A percentile compares a stretch with the other conserved stretches of the same genome.
These are phyloP conservation scores for Bovichtus variegatus DNA, from an alignment of 2,797 vertebrate species.

Conservation along the genomic window DNA sequence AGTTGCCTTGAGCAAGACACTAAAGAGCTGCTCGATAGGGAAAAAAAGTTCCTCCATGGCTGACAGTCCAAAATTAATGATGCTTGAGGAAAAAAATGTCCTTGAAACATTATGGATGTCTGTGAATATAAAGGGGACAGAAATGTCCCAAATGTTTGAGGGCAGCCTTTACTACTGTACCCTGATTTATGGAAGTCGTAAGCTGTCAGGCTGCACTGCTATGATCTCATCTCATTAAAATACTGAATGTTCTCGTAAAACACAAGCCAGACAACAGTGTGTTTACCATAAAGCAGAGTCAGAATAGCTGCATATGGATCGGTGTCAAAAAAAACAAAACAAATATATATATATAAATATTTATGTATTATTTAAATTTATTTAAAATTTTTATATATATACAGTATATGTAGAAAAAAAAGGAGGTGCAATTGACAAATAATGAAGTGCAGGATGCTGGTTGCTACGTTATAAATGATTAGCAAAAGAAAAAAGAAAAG, in stretches of 20 bases:
- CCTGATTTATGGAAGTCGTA: slow-evolving; percentile 32
- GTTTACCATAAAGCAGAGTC: not conserved
- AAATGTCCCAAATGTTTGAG: slow-evolving; percentile 27
- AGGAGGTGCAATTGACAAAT: not conserved
- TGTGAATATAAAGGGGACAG: slow-evolving; percentile 18
- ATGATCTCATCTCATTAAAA: slow-evolving; percentile 12
- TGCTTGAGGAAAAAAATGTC: slow-evolving; percentile 29
- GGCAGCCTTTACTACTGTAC: not conserved
- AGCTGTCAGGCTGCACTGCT: not conserved
- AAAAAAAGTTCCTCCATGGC: slow-evolving; percentile 16
- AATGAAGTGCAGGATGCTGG: not conserved
- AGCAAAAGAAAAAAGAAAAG: not conserved
- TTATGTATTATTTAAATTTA: too few species aligned
- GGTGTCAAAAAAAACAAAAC: not conserved
- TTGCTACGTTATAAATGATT: not conserved
- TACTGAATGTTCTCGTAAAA: not conserved
- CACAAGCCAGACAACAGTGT: not conserved
- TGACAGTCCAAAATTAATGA: slow-evolving; percentile 48
- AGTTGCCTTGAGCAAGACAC: slow-evolving; percentile 20
- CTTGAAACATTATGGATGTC: slow-evolving; percentile 46
- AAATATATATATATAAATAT: not conserved
- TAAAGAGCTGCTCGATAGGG: slow-evolving; percentile 2
- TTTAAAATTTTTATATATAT: not conserved
- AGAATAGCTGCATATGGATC: not conserved
- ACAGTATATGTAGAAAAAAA: not conserved